Conservation (phyloP, 2,888 invertebrate genomes). For the Drosophila nr. perissopoda region DNA sequence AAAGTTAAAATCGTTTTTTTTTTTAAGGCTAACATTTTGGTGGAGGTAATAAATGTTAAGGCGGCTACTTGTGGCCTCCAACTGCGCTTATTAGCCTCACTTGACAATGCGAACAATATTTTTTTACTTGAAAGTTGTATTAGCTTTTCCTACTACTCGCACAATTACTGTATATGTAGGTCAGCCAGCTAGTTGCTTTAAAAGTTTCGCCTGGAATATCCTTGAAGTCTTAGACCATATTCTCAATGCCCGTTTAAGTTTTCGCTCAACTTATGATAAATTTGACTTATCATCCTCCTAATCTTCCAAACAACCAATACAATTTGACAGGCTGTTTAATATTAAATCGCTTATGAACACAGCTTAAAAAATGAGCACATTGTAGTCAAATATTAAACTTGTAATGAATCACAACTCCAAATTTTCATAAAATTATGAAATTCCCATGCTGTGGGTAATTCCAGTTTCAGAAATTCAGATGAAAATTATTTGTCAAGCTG, state of each 20-base stretch:
- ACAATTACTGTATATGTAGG: conserved; percentile 2
- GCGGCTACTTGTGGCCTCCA: conserved; percentile 28
- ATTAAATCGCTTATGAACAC: neutral
- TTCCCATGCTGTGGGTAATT: neutral
- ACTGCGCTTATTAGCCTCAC: conserved; percentile 22
- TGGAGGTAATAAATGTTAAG: conserved; percentile 27
- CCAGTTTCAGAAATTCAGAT: neutral
- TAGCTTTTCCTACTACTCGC: conserved; percentile 1
- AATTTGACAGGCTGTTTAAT: neutral
- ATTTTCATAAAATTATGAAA: neutral
- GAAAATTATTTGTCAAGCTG: neutral
- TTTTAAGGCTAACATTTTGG: conserved; percentile 25
- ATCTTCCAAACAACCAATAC: neutral
- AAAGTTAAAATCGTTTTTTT: conserved; percentile 39
- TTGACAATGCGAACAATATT: conserved; percentile 12
- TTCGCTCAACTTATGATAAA: neutral
- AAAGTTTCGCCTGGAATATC: neutral
- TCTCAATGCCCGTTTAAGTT: neutral
- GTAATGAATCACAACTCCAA: neutral
- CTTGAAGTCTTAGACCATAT: neutral
- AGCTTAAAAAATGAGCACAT: neutral
- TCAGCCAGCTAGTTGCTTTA: conserved; percentile 4
- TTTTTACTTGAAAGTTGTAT: conserved; percentile 11
- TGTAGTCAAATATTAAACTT: neutral
- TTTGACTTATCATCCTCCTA: neutral